Percentiles rank a stretch among this genome's conserved stretches.
phyloP scores from a whole-genome alignment of 2,797 vertebrate genomes.

The Pitangus sulphuratus region DNA sequence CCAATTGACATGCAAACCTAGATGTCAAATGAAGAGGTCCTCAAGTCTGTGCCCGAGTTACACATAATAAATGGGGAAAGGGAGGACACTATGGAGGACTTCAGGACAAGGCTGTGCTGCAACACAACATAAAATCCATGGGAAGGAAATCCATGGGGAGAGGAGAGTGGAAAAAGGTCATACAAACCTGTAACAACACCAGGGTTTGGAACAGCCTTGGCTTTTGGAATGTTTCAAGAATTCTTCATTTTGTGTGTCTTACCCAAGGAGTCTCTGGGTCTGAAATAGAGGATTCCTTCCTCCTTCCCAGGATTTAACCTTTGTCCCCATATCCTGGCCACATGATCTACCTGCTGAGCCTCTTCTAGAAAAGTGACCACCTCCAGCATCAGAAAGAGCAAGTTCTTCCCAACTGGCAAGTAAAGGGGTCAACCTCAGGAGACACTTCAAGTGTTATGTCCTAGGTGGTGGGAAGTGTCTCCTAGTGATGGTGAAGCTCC shows the following conservation, averaged over 20 bases:
- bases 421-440: background rate
- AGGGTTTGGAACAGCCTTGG: background rate
- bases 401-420: background rate
- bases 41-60: background rate
- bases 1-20: background rate
- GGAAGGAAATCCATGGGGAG: background rate
- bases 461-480: background rate
- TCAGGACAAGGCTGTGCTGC: background rate
- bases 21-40: background rate
- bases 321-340: background rate
- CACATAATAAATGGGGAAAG: background rate
- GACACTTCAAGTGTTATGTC: background rate
- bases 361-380: background rate
- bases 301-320: background rate
- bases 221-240: background rate
- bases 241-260: background rate
- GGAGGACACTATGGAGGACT: background rate
- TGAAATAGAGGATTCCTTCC: background rate
- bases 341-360: background rate
- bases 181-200: fast-evolving
- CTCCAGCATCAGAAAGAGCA: background rate
- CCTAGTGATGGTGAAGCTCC: background rate
- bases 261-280: background rate
- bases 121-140: background rate
- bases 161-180: background rate